Percentiles rank a stretch among this genome's conserved stretches.
Evolutionary conservation across 2,113 vertebrate species (phyloP).

Genomic region (Syrmaticus mikado): DNA sequence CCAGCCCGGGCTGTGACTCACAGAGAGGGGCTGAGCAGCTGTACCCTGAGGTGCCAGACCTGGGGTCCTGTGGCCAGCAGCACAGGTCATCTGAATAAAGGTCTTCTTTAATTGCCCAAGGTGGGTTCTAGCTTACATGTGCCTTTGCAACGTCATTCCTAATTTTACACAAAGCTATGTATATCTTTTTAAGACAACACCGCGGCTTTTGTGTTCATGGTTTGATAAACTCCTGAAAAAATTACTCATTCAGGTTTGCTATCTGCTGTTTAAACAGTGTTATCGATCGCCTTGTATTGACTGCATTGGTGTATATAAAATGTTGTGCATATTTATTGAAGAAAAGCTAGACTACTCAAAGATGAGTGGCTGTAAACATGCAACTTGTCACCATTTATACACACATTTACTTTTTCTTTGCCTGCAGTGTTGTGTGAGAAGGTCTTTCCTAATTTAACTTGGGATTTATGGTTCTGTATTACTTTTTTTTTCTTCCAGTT

Average conservation of each 20-base stretch:
- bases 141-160: background rate
- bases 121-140: background rate
- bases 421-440: background rate
- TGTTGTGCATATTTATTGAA: background rate
- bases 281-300: background rate
- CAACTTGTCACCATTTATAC: background rate
- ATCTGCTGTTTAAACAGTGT: background rate
- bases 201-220: background rate
- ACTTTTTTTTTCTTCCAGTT: background rate
- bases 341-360: background rate
- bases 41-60: background rate
- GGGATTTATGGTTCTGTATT: conserved; percentile 7
- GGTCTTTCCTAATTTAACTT: conserved; percentile 29
- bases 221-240: conserved; percentile 16
- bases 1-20: background rate
- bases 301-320: background rate
- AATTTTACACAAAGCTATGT: background rate
- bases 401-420: background rate
- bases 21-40: background rate
- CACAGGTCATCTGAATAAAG: background rate
- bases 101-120: background rate
- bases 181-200: background rate
- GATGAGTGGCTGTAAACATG: background rate
- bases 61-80: background rate
- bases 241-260: background rate